Conservation (phyloP, 2,797 vertebrate species). For the Sparus aurata region DNA sequence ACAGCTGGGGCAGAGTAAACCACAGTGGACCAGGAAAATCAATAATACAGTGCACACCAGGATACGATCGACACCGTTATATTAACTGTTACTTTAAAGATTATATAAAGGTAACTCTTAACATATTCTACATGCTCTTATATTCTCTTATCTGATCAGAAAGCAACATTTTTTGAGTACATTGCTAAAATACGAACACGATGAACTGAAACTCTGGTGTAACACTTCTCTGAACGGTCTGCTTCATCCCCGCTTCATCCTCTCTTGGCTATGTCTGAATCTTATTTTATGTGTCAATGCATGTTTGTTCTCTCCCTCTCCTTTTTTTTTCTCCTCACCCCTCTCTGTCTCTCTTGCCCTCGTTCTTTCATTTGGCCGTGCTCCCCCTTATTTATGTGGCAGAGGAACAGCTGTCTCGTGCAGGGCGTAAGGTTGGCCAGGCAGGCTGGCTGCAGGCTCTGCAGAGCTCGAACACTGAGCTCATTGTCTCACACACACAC, state of each 20-base stretch:
- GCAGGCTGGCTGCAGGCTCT: slow-evolving; percentile 73
- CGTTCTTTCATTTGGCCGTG: slow-evolving; percentile 51
- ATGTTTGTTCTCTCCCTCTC: slow-evolving; percentile 58
- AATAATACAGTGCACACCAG: no score
- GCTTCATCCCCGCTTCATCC: slow-evolving; percentile 21
- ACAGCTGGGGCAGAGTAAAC: no score
- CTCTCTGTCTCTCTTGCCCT: slow-evolving; percentile 40
- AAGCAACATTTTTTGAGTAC: background rate
- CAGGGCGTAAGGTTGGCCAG: slow-evolving; percentile 82
- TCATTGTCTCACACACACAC: slow-evolving; percentile 77
- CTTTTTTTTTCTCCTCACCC: slow-evolving; percentile 33
- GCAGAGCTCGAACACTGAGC: slow-evolving; percentile 78
- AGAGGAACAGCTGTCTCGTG: slow-evolving; percentile 86
- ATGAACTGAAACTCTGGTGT: background rate
- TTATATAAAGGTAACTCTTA: background rate
- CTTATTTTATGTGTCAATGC: slow-evolving; percentile 56
- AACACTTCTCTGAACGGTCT: slow-evolving; percentile 20
- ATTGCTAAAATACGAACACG: background rate
- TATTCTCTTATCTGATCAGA: background rate
- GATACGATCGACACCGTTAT: no score
- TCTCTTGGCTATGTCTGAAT: slow-evolving; percentile 26
- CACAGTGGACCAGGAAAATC: no score
- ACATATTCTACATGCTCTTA: background rate
- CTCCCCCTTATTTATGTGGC: slow-evolving; percentile 66
- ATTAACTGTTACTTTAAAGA: no score